Evolutionary conservation across 1,140 invertebrate species (phyloP), one percentile per base, ranked within the genome.

Genomic region (Pseudomyrmex dendroicus): DNA sequence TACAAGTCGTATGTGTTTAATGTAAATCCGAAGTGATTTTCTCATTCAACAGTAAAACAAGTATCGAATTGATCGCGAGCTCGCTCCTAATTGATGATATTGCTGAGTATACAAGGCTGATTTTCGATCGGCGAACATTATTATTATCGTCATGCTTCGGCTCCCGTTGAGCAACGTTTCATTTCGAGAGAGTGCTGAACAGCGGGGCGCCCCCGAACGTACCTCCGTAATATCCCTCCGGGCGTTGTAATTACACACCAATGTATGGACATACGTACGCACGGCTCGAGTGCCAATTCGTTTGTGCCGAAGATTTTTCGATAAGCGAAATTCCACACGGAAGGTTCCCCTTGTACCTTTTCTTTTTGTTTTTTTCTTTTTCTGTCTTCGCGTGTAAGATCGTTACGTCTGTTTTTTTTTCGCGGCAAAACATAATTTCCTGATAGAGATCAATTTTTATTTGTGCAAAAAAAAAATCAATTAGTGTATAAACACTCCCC

Each of bases 81-180:
- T 82, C 57, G 50, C 57, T 48, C 59, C 22, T 89, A 90, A 89
- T 88, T 89, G 86, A 89, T 90, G 85, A 73, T 85, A 82, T 82
- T 80, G 52, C 82, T 78, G 85, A 83, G 66, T 87, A 52, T 84
- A 80, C 74, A 73, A 67, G 76, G 25, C 54, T 25, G 72, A 88
- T 86, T 86, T 85, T 82, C 54, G 67, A 77, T 22, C 68, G 59
- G 57, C 72, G 62, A 64, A 64, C 76, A 82, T 83, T 83, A 84
- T 74, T 52, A 76, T 61, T 70, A 62, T 20, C 46, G 56, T 67
- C 50, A 56, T 84, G 46, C 64, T 73, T 62, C 17, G 78, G 74
- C 89, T 88, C 84, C 86, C 82, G 88, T 89, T 86, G 85, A 89
- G 84, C 85, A 82, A 82, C 84, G 74, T 85, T 83, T 85, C 83